Evolutionary conservation across 2,113 vertebrate species (phyloP), one percentile per base, ranked within the genome.

Genomic region (Leptobrachium leishanense): DNA sequence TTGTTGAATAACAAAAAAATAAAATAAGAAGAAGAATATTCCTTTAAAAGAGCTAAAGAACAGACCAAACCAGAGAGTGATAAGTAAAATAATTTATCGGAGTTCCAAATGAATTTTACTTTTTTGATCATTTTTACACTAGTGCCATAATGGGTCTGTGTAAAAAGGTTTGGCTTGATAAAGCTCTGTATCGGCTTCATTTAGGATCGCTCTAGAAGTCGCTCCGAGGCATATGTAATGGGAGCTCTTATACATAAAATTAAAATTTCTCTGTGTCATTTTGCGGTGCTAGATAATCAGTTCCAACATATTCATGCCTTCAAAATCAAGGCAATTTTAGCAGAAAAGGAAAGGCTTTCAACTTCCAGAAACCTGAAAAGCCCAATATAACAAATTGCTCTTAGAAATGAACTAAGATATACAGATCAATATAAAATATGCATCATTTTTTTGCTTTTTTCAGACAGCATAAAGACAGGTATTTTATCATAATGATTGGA

Each of bases 361-460:
- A 77, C 76, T 69, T 77, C 57, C 57, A 77, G 11, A 40, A 63
- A 43, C 10, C 59, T 44, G 59, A 62, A 59, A 68, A 77, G 44
- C 68, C 43, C 71, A 72, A 41, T 57, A 72, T 41, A 72, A 72
- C 13, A 57, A 57, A 55, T 59, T 41, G 53, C 71, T 57, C 53
- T 59, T 55, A 57, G n/a, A 41, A 59, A 72, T 55, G 69, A 72
- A 12, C 50, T 20, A 54, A 55, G 69, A 55, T 72, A 40, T 41
- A 43, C 53, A 55, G 71, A 72, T 72, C 71, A 43, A n/a, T 59
- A 59, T 43, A 10, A 72, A 72, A 72, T 72, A 41, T 59, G 53
- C 6, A 13, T 57, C 54, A 41, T 59, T 41, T 39, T 39, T 13
- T 50, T 72, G 31, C 12, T 40, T 72, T 72, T 12, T 72, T 64